Evolutionary conservation across 2,797 vertebrate species (phyloP).

Genomic region (Thunnus albacares): DNA sequence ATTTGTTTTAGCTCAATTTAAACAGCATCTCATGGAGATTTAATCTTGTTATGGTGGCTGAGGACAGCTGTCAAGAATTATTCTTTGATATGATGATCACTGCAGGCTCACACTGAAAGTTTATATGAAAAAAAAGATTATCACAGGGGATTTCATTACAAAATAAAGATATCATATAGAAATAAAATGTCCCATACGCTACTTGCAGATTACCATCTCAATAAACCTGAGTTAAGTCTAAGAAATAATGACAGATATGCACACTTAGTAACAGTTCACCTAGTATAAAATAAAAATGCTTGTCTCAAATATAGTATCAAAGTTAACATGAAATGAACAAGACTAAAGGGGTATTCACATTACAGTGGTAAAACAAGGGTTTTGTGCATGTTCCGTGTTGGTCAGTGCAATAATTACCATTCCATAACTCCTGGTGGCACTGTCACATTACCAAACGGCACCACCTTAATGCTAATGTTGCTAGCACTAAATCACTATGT

Average conservation of each 20-base stretch:
- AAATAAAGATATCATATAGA: conserved; percentile 44
- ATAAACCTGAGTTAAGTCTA: not conserved
- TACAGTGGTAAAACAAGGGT: too few relatives aligned
- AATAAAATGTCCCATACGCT: not conserved
- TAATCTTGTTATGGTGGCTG: conserved; percentile 58
- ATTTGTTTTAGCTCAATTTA: conserved; percentile 54
- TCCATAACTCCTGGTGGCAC: too few relatives aligned
- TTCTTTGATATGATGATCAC: conserved; percentile 61
- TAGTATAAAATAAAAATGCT: too few relatives aligned
- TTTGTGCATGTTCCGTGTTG: too few relatives aligned
- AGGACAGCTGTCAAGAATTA: conserved; percentile 61
- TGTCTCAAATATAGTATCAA: not conserved
- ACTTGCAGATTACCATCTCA: conserved; percentile 19
- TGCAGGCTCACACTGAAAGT: conserved; percentile 30
- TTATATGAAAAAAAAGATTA: conserved; percentile 15
- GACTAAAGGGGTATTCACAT: too few relatives aligned
- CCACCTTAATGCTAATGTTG: not conserved
- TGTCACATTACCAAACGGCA: too few relatives aligned
- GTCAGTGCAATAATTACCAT: too few relatives aligned
- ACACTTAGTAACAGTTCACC: not conserved
- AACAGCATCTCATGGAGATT: conserved; percentile 48
- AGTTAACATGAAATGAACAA: not conserved
- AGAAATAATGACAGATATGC: conserved; percentile 5
- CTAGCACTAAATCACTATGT: not conserved
- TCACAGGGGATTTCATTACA: conserved; percentile 42